A percentile compares a stretch with the other conserved stretches of the same genome.
Conservation (phyloP, 2,888 invertebrate genomes). For the Amphiduros pacificus region DNA sequence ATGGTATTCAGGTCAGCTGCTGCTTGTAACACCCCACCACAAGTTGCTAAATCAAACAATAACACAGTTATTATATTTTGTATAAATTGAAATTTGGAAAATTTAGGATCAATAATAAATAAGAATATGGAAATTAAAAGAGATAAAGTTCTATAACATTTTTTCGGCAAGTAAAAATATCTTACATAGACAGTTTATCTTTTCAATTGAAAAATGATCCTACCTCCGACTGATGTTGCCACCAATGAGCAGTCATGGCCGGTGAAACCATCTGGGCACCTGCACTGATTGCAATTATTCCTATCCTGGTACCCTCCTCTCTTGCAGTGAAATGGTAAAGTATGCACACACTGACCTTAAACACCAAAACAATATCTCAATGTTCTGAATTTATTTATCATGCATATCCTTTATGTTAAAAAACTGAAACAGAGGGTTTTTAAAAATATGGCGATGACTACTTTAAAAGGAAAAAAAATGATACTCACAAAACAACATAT, state of each 20-base stretch:
- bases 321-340: constrained; percentile 1
- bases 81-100: neutral
- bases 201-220: too few relatives aligned
- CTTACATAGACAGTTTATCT: neutral
- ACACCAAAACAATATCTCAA: too few relatives aligned
- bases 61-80: neutral
- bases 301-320: constrained; percentile 24
- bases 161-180: neutral
- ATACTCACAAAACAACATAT: constrained; percentile 25
- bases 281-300: constrained; percentile 23
- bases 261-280: constrained; percentile 25
- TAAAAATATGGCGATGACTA: too few relatives aligned
- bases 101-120: too few relatives aligned
- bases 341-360: neutral
- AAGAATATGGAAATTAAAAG: too few relatives aligned
- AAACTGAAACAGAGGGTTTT: too few relatives aligned
- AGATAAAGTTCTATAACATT: too few relatives aligned
- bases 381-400: too few relatives aligned
- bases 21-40: constrained; percentile 15
- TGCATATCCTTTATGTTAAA: too few relatives aligned
- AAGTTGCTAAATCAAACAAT: constrained; percentile 9
- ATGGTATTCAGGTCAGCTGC: constrained; percentile 4
- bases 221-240: constrained; percentile 13
- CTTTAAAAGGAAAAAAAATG: neutral
- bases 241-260: constrained; percentile 16